These are phyloP conservation scores for Hirtodrosophila alboralis DNA, from an alignment of 2,888 invertebrate species.

Conservation along the genomic window DNA sequence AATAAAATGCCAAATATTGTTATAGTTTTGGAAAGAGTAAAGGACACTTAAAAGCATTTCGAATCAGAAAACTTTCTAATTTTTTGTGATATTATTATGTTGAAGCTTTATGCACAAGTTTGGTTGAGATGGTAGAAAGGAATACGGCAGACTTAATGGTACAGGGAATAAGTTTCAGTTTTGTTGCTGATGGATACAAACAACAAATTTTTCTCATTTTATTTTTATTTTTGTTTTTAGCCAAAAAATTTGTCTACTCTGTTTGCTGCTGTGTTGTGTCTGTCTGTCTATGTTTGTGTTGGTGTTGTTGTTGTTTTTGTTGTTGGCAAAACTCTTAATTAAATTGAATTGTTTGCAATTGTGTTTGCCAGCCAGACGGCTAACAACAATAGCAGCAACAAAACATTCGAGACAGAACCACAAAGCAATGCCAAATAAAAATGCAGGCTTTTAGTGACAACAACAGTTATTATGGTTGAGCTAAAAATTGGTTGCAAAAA, in stretches of 20 bases:
- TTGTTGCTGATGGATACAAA: conserved; percentile 6
- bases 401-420: conserved; percentile 2
- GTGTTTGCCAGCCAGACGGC: conserved; percentile 50
- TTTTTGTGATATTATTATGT: too few relatives aligned
- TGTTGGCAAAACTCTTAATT: conserved; percentile 64
- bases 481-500: not conserved
- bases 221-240: not conserved
- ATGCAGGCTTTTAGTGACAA: conserved; percentile 17
- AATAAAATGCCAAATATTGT: too few relatives aligned
- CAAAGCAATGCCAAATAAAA: conserved; percentile 6
- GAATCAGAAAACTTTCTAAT: too few relatives aligned
- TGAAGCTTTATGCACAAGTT: too few relatives aligned
- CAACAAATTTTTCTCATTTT: not conserved
- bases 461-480: not conserved
- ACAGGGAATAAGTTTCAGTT: not conserved
- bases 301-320: conserved; percentile 6
- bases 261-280: too few relatives aligned
- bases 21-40: too few relatives aligned
- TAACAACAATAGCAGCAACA: conserved; percentile 39
- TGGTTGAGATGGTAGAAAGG: too few relatives aligned
- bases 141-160: not conserved
- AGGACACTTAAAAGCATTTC: too few relatives aligned
- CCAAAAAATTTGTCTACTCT: conserved; percentile 26
- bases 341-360: conserved; percentile 74
- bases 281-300: conserved; percentile 23